Conservation (phyloP, 2,888 invertebrate species). For the Lathronympha strigana region DNA sequence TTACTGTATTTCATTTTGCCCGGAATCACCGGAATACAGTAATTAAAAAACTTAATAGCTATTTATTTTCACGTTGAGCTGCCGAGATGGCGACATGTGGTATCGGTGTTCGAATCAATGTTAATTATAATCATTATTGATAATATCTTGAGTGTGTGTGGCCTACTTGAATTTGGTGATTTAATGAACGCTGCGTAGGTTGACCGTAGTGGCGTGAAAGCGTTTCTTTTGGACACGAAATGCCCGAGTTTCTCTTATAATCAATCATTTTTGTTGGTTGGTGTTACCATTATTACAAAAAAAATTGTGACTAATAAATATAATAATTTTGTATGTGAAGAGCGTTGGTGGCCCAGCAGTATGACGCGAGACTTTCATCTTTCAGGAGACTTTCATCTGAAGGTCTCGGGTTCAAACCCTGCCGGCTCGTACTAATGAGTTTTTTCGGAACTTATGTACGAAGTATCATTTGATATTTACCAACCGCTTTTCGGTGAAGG, state of each 20-base stretch:
- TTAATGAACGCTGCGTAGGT: constrained; percentile 20
- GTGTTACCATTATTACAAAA: too few relatives aligned
- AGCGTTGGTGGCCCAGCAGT: too few relatives aligned
- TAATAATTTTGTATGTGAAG: too few relatives aligned
- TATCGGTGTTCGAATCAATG: constrained; percentile 26
- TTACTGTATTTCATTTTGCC: constrained; percentile 50
- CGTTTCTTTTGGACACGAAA: not conserved
- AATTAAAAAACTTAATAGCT: constrained; percentile 53
- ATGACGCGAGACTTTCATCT: too few relatives aligned
- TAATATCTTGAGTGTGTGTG: constrained; percentile 31
- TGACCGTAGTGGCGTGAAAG: not conserved
- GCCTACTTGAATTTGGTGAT: constrained; percentile 29
- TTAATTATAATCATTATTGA: constrained; percentile 38
- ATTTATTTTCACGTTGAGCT: constrained; percentile 46
- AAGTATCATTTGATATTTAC: too few relatives aligned
- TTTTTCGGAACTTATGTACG: too few relatives aligned
- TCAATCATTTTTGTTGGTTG: not conserved
- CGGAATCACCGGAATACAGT: constrained; percentile 50
- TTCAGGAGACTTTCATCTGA: too few relatives aligned
- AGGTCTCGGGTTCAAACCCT: too few relatives aligned
- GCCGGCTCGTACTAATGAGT: too few relatives aligned
- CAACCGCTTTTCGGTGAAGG: too few relatives aligned
- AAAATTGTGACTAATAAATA: too few relatives aligned
- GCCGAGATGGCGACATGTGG: constrained; percentile 27
- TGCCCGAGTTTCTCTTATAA: not conserved